Conservation (phyloP, 2,113 vertebrate species). For the Mesembrinibis cayennensis region DNA sequence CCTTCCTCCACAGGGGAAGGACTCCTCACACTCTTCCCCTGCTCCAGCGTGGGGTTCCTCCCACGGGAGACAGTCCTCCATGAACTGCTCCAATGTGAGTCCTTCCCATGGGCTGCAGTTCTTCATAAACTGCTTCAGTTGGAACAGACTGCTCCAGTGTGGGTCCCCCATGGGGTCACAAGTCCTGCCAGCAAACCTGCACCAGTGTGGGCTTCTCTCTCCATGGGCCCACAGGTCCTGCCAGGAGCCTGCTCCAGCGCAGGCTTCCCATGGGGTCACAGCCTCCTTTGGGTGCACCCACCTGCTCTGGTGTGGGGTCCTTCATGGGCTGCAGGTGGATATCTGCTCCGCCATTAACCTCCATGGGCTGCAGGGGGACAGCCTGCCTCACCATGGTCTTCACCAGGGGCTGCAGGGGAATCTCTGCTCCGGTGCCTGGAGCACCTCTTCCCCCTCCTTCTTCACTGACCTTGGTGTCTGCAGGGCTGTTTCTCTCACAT, state of each 20-base stretch:
- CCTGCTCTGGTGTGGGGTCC: not conserved
- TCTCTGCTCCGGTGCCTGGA: not conserved
- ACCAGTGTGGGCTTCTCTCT: not conserved
- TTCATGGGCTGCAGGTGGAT: not conserved
- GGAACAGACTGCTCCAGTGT: not conserved
- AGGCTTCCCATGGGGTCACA: not conserved
- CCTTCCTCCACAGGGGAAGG: not conserved
- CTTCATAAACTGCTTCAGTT: not conserved
- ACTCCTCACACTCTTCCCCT: not conserved
- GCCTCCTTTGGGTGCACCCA: not conserved
- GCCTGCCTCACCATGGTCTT: not conserved
- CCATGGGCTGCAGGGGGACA: not conserved
- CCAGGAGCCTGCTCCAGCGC: not conserved
- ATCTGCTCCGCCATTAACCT: not conserved
- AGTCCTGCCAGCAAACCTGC: not conserved
- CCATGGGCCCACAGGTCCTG: not conserved
- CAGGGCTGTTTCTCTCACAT: not conserved
- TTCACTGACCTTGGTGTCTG: not conserved
- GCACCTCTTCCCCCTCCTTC: not conserved
- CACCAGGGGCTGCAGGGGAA: not conserved
- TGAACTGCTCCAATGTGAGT: not conserved
- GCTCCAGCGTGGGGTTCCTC: not conserved
- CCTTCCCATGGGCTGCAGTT: not conserved
- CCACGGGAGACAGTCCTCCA: not conserved
- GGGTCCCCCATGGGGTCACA: not conserved